Conservation (phyloP, 2,797 vertebrate species). For the Fistularia commersonii region DNA sequence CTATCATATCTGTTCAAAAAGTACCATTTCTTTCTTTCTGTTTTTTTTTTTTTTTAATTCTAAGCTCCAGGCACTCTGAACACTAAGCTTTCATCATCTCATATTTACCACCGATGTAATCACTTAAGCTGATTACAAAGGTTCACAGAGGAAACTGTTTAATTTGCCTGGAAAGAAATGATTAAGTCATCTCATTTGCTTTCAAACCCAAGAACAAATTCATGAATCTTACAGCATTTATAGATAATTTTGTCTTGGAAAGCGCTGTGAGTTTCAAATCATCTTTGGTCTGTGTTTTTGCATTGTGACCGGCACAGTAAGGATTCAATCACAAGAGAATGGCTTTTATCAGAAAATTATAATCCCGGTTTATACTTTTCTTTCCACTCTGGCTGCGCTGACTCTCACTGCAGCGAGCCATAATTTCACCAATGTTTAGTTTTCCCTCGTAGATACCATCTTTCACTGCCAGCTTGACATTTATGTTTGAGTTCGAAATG, state of each 20-base stretch:
- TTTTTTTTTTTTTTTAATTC: slow-evolving; percentile 28
- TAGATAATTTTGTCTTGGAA: slow-evolving; percentile 63
- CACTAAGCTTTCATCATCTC: slow-evolving; percentile 65
- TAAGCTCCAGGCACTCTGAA: slow-evolving; percentile 36
- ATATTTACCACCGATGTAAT: slow-evolving; percentile 71
- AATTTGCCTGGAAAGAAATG: slow-evolving; percentile 68
- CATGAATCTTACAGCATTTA: slow-evolving; percentile 62
- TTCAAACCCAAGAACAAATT: slow-evolving; percentile 71
- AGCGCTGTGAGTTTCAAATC: slow-evolving; percentile 37
- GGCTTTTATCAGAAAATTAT: slow-evolving; percentile 57
- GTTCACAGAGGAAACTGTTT: slow-evolving; percentile 71
- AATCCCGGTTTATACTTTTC: slow-evolving; percentile 35
- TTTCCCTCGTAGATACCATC: slow-evolving; percentile 55
- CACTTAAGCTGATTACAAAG: slow-evolving; percentile 71
- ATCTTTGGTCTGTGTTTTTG: slow-evolving; percentile 49
- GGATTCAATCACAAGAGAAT: slow-evolving; percentile 46
- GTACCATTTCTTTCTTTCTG: slow-evolving; percentile 42
- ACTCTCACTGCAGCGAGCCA: slow-evolving; percentile 46
- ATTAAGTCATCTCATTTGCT: slow-evolving; percentile 61
- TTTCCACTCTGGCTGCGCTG: slow-evolving; percentile 53
- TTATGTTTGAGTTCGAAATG: slow-evolving; percentile 44
- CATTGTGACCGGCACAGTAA: slow-evolving; percentile 34
- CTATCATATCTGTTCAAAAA: slow-evolving; percentile 54
- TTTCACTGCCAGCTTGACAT: slow-evolving; percentile 50
- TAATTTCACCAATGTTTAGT: slow-evolving; percentile 64